These are phyloP conservation scores for Synchiropus splendidus DNA, from an alignment of 2,113 vertebrate genomes.

Conservation along the genomic window DNA sequence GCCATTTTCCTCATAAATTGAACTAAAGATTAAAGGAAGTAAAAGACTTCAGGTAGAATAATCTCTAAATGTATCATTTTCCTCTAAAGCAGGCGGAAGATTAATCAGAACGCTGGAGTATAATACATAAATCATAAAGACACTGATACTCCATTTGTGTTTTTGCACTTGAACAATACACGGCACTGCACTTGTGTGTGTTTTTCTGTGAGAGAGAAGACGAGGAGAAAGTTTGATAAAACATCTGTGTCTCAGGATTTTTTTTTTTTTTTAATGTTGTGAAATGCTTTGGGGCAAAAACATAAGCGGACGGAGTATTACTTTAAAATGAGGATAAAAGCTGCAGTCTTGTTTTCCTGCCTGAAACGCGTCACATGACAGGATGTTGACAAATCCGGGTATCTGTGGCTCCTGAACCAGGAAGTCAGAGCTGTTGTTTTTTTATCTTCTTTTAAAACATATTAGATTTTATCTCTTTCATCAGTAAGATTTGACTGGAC, in stretches of 20 bases:
- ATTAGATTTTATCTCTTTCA: too few species aligned
- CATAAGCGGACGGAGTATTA: too few species aligned
- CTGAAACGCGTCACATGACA: too few species aligned
- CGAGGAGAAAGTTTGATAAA: background rate
- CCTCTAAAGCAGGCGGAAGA: constrained; percentile 15
- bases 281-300: background rate
- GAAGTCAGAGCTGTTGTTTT: too few species aligned
- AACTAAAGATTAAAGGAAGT: constrained; percentile 46
- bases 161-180: constrained; percentile 26
- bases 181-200: constrained; percentile 6
- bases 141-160: constrained; percentile 13
- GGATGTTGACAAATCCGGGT: too few species aligned
- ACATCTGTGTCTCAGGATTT: constrained; percentile 5
- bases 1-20: constrained; percentile 32
- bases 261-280: too few species aligned
- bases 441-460: too few species aligned
- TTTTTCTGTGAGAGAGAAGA: constrained; percentile 1
- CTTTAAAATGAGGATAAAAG: too few species aligned
- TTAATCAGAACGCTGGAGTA: constrained; percentile 18
- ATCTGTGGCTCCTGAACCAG: too few species aligned
- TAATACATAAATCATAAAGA: constrained; percentile 13
- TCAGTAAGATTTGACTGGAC: too few species aligned
- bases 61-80: constrained; percentile 19
- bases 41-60: constrained; percentile 43
- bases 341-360: too few species aligned